Base-by-base conservation (phyloP, 2,113 vertebrate species). In the Leptosomus discolor region DNA sequence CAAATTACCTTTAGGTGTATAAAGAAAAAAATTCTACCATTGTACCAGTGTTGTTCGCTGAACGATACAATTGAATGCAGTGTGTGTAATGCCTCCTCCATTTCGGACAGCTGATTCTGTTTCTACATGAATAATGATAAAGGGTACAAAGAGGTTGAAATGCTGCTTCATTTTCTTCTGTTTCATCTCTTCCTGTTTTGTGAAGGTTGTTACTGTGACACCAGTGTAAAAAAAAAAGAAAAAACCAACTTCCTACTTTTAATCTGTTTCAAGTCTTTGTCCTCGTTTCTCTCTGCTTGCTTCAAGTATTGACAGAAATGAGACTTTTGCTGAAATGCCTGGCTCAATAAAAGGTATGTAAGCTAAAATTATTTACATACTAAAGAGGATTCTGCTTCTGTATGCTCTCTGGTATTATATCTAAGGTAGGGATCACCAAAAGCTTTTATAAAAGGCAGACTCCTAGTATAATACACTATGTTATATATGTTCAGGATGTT, bases 141-240 rank as follows among this genome's bases (percentile, higher is more conserved):
- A 64, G 74, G 39, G 56, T 41, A 69, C 0, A 1, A 92, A 88
- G 81, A 92, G 65, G 65, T 16, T 63, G 74, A 95, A 94, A 94
- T 27, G 53, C 36, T 56, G 56, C 69, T 96, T 92, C 56, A 24
- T 95, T 90, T 96, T 86, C 71, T 87, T 58, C 92, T 76, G 93
- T 53, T 79, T 96, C 86, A 15, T 75, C 89, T 96, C 97, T 98
- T 98, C 98, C 98, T 98, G 97, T 98, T 98, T 98, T 97, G 87
- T 91, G 63, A 94, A 86, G 78, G 92, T 94, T 96, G 95, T 94
- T 91, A 63, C 96, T 46, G 90, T 96, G 95, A 91, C 80, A 84
- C 79, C 82, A 67, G 90, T 34, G 80, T 82, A 76, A 80, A 94
- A 96, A 97, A 90, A 88, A 81, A 73, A 76, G 32, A 95, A 78